Base-by-base conservation (phyloP, 2,113 vertebrate species). In the Cottus gobio region DNA sequence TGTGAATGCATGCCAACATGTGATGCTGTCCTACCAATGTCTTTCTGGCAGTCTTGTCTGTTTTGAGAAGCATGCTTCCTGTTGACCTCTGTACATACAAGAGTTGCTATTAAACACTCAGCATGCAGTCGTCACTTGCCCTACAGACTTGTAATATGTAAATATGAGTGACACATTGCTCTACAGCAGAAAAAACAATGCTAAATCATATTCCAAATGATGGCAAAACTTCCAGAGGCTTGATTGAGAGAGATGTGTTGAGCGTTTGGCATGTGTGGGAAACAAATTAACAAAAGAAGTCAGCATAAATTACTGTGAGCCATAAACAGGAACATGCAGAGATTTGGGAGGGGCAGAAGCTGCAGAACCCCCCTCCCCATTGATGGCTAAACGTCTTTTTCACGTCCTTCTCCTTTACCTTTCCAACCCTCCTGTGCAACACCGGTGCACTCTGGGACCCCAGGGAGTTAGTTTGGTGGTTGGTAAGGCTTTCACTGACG, bases 261-360 rank as follows among this genome's bases (percentile, higher is more conserved):
- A 87, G 81, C 24, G 22, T 77, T 83, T 82, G 60, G 65, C 30
- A 62, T 58, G 84, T 75, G 77, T 69, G 65, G 30, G 8, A 31
- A 50, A 42, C 46, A 28, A 22, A 52, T 34, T 15, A 76, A 76
- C 0, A 52, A 30, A 37, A 57, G 52, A 66, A 58, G 90, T 87
- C 63, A 63, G 84, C 67, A 56, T 72, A 75, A 79, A 89, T 90
- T 83, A 85, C 67, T 69, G 84, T 86, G 85, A 85, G 79, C 67
- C 54, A 57, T 76, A 81, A 90, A 83, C 18, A 80, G 54, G 63
- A 79, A 85, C 91, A 91, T 88, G 90, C 92, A 88, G 71, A 88
- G 72, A 88, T 80, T 87, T 82, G 66, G 50, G 65, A 68, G 63
- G 76, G 67, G 63, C 42, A 71, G 83, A 88, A 80, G 79, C 64